phyloP scores from a whole-genome alignment of 2,113 vertebrate genomes.

The Cnemophilus loriae region DNA sequence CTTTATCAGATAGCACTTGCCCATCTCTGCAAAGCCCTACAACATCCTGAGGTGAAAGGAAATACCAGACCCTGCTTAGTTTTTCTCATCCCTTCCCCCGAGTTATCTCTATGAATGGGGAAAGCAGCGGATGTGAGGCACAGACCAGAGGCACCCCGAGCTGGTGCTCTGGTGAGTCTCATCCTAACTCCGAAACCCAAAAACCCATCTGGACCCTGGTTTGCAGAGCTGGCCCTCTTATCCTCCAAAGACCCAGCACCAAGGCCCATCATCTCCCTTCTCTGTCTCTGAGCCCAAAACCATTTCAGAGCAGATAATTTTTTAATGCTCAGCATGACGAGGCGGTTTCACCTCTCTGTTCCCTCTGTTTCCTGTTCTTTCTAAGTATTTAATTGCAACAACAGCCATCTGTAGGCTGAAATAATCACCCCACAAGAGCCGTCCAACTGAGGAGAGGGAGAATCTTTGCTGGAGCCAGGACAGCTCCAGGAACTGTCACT shows the following conservation, averaged over 20 bases:
- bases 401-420: neutral
- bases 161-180: neutral
- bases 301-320: neutral
- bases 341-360: neutral
- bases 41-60: neutral
- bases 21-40: neutral
- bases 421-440: neutral
- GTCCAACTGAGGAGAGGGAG: neutral
- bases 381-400: neutral
- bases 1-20: neutral
- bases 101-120: fast-evolving
- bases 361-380: neutral
- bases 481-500: neutral
- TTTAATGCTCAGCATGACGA: neutral
- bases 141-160: fast-evolving
- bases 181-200: neutral
- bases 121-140: neutral
- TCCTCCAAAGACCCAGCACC: neutral
- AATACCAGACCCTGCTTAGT: neutral
- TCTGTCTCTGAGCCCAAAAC: neutral
- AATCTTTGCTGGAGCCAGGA: neutral
- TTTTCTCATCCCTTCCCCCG: neutral
- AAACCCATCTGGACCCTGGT: neutral
- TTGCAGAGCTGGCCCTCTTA: neutral
- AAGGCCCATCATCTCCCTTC: neutral